Conservation (phyloP, 2,888 invertebrate species). For the Herminia tarsipennalis region DNA sequence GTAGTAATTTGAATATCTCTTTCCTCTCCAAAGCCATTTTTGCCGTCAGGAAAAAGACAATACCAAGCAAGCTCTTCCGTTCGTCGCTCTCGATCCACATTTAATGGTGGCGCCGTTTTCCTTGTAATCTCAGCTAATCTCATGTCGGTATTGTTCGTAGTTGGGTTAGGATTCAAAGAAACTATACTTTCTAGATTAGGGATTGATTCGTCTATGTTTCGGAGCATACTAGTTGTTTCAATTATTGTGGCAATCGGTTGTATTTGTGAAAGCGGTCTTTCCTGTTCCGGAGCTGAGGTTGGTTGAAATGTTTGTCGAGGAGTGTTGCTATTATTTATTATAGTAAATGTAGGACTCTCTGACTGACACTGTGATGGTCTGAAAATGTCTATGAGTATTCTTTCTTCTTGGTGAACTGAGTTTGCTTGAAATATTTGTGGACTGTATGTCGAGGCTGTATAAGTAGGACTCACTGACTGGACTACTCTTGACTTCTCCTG, state of each 20-base stretch:
- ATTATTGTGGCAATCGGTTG: no score
- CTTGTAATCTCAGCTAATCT: constrained; percentile 5
- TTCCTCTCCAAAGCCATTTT: constrained; percentile 37
- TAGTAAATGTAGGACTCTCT: no score
- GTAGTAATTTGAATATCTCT: constrained; percentile 23
- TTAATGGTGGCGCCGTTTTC: constrained; percentile 12
- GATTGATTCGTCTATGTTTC: constrained; percentile 4
- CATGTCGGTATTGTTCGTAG: background rate
- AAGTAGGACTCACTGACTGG: no score
- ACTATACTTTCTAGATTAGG: constrained; percentile 11
- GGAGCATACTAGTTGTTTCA: no score
- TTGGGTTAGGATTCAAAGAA: background rate
- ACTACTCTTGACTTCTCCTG: background rate
- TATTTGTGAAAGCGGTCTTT: no score
- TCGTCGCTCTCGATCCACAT: constrained; percentile 9
- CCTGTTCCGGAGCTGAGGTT: no score
- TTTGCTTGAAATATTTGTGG: constrained; percentile 1
- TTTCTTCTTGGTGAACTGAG: no score
- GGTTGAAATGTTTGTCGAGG: no score
- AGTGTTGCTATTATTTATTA: no score
- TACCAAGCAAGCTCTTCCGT: constrained; percentile 28
- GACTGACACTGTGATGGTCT: no score
- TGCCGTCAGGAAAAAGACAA: constrained; percentile 32
- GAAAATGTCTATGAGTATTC: no score
- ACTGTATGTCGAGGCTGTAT: constrained; percentile 3